Evolutionary conservation across 1,140 invertebrate genomes (phyloP).

Genomic region (Papilio polyxenes): DNA sequence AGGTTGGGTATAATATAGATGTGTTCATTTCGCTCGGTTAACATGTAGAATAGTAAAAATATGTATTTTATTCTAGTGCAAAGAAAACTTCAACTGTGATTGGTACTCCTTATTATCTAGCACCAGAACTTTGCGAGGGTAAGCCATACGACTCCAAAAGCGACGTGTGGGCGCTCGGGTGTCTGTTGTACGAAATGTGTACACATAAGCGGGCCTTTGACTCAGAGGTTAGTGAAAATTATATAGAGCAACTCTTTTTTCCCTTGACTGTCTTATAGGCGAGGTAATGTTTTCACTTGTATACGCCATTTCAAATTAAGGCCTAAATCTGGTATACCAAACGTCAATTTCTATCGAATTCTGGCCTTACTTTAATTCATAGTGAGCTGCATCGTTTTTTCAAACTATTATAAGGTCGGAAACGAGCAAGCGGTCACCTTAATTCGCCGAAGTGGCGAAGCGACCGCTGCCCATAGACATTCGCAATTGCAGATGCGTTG

Average conservation of each 20-base stretch:
- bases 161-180: constrained; percentile 93
- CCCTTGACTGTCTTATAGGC: background rate
- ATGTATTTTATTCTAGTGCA: constrained; percentile 61
- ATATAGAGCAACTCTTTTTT: background rate
- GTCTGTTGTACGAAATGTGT: constrained; percentile 89
- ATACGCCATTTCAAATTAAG: background rate
- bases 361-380: no score
- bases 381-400: no score
- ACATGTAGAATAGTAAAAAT: background rate
- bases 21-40: background rate
- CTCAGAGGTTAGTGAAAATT: constrained; percentile 70
- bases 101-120: constrained; percentile 92
- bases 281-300: background rate
- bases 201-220: constrained; percentile 82
- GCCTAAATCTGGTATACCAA: no score
- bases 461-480: no score
- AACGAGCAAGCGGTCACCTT: no score
- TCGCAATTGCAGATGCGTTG: no score
- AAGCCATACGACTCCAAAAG: constrained; percentile 87
- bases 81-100: constrained; percentile 83
- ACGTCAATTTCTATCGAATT: no score
- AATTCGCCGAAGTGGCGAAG: no score
- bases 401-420: no score
- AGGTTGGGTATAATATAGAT: constrained; percentile 53
- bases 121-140: constrained; percentile 91